phyloP scores from a whole-genome alignment of 2,113 vertebrate genomes.

The Passer montanus region DNA sequence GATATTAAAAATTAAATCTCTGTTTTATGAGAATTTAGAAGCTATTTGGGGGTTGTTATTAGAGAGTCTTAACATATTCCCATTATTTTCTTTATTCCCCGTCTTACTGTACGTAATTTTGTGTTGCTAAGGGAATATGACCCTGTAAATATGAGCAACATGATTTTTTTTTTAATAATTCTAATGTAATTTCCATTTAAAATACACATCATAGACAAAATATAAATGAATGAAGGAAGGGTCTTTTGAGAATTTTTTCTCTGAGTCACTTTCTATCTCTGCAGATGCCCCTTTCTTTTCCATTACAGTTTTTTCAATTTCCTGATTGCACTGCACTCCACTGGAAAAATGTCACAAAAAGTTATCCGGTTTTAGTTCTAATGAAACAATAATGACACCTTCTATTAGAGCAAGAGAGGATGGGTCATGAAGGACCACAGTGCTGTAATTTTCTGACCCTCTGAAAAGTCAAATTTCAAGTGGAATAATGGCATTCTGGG shows the following conservation, averaged over 20 bases:
- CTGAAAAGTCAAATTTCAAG: conserved; percentile 5
- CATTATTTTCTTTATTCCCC: background rate
- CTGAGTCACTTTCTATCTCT: background rate
- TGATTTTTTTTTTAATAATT: background rate
- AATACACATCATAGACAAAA: background rate
- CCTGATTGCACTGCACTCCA: background rate
- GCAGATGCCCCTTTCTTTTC: background rate
- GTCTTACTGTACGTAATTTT: background rate
- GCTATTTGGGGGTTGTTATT: background rate
- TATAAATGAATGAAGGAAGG: background rate
- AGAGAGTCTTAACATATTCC: background rate
- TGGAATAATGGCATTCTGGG: background rate
- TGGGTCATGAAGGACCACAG: background rate
- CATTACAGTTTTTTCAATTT: background rate
- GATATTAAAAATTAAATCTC: conserved; percentile 34
- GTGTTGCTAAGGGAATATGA: background rate
- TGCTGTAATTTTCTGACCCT: background rate
- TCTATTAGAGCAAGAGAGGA: background rate
- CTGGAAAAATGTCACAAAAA: background rate
- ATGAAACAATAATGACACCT: background rate
- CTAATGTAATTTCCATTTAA: background rate
- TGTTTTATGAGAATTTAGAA: conserved; percentile 12
- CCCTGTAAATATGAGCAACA: background rate
- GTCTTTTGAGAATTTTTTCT: background rate
- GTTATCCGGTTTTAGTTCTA: background rate